A percentile compares a stretch with the other conserved stretches of the same genome.
These are phyloP conservation scores for Bombyx mandarina DNA, from an alignment of 1,140 invertebrate genomes.

Conservation along the genomic window DNA sequence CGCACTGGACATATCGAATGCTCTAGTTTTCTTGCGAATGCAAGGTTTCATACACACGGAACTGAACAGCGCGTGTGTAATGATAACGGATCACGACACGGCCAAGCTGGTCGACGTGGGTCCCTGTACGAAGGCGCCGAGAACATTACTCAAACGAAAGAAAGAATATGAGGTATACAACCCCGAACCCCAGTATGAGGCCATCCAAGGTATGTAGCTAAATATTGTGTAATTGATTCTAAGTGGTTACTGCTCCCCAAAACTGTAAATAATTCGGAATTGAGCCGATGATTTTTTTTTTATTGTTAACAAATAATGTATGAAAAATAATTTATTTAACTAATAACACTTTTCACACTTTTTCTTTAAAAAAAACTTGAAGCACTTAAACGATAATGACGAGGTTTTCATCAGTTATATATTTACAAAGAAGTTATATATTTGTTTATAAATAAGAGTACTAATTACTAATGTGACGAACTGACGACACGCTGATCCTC, in stretches of 20 bases:
- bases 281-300: too few species aligned
- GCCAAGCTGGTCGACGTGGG: constrained; percentile 57
- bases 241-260: too few species aligned
- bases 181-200: constrained; percentile 49
- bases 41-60: constrained; percentile 60
- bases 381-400: too few species aligned
- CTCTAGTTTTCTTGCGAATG: constrained; percentile 54
- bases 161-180: constrained; percentile 39
- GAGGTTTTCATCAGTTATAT: background rate
- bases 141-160: constrained; percentile 11
- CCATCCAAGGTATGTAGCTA: constrained; percentile 42
- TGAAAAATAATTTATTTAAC: too few species aligned
- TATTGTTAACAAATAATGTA: too few species aligned
- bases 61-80: constrained; percentile 43
- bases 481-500: too few species aligned
- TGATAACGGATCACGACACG: constrained; percentile 48
- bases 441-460: background rate
- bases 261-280: too few species aligned
- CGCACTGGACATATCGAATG: constrained; percentile 50
- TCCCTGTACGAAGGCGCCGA: constrained; percentile 31
- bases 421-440: background rate
- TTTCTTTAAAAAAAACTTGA: too few species aligned
- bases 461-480: too few species aligned
- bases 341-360: too few species aligned
- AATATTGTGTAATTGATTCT: too few species aligned